A percentile compares a stretch with the other conserved stretches of the same genome.
phyloP scores from a whole-genome alignment of 2,113 vertebrate species.

The Otocyon megalotis region DNA sequence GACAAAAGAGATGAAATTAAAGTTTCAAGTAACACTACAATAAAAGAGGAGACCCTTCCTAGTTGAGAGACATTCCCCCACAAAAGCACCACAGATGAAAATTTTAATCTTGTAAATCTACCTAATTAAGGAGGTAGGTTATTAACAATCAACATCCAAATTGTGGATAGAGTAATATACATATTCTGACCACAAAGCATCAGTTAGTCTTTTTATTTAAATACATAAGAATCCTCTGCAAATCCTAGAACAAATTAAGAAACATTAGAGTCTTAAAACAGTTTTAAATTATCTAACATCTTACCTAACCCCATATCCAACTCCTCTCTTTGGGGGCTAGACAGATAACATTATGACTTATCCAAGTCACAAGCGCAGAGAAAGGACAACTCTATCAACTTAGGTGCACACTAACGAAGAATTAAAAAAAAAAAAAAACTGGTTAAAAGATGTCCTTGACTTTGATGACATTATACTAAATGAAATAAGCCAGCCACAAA shows the following conservation, averaged over 20 bases:
- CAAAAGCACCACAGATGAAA: not conserved
- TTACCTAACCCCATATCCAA: not conserved
- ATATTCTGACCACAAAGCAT: not conserved
- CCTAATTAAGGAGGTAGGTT: not conserved
- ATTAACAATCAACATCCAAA: not conserved
- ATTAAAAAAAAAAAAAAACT: not conserved
- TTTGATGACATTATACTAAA: constrained; percentile 7
- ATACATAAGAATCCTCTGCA: not conserved
- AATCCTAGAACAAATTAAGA: constrained; percentile 8
- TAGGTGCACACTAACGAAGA: not conserved
- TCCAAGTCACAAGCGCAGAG: not conserved
- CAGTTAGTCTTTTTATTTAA: not conserved
- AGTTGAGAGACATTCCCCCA: not conserved
- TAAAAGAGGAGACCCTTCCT: not conserved
- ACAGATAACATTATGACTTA: not conserved
- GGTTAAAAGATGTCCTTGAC: not conserved
- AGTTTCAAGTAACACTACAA: not conserved
- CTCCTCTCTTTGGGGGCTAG: not conserved
- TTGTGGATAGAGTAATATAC: not conserved
- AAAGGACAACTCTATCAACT: constrained; percentile 13
- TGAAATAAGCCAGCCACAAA: constrained; percentile 32
- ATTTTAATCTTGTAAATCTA: not conserved
- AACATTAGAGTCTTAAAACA: constrained; percentile 25
- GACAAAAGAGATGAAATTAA: not conserved
- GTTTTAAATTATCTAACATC: constrained; percentile 7